Evolutionary conservation across 2,797 vertebrate genomes (phyloP), one percentile per base, ranked within the genome.

Genomic region (Chromobotia macracanthus): DNA sequence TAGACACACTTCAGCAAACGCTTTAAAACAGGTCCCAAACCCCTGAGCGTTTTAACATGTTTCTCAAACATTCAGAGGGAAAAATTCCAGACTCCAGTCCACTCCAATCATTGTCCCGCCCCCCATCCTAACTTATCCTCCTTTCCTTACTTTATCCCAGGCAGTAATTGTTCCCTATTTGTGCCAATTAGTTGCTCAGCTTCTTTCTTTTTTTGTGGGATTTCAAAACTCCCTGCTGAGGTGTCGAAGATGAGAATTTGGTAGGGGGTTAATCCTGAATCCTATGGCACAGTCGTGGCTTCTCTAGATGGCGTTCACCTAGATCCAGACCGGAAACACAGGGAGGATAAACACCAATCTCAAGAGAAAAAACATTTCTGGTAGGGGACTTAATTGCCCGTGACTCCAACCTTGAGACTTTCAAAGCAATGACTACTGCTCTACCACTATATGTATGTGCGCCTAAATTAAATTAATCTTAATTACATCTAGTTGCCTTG

Each of bases 91-190:
- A 53, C 58, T 67, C 58, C 48, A 50, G 48, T 50, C 48, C 25
- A 16, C 73, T 79, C 72, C 44, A 58, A 7, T 48, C 74, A 53
- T 23, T 1, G 48, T 71, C 58, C 66, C 46, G 1, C 68, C 73
- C 67, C 65, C 73, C 56, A 75, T 55, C 38, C 55, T 18, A 31
- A 50, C 67, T 81, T 76, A 74, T 67, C 88, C 88, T 86, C 81
- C 83, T 82, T 78, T 83, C 87, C 88, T 89, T 91, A 89, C 89
- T 90, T 88, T 87, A 75, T 87, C 83, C 88, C 87, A 81, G 84
- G 82, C 90, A 84, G 91, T 93, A 91, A 93, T 92, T 93, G 91
- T 90, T 90, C 87, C 90, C 91, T 86, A 92, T 93, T 93, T 93
- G 90, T 90, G 89, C 89, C 92, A 93, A 93, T 94, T 93, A 93